These are phyloP conservation scores for Typhlichthys eigenmanni DNA, from an alignment of 2,797 vertebrate genomes.

Conservation along the genomic window DNA sequence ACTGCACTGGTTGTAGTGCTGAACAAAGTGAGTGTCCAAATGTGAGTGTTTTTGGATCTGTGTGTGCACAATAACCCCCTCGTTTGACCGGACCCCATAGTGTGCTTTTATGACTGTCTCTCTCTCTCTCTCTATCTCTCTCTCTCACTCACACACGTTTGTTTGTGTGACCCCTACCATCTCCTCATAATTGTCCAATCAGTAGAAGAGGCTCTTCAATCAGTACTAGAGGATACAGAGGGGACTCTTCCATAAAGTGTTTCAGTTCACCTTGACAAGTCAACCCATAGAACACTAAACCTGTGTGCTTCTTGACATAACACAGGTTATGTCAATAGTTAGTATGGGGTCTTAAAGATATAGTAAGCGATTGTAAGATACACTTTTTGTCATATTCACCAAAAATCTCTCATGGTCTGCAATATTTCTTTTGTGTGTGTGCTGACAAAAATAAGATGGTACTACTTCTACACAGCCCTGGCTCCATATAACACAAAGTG, in stretches of 20 bases:
- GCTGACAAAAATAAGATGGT: no score
- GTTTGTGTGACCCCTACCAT: neutral
- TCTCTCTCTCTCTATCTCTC: neutral
- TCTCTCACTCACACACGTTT: neutral
- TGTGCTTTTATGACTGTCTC: neutral
- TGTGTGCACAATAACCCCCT: neutral
- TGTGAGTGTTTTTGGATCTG: slow-evolving; percentile 8
- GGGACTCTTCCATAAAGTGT: slow-evolving; percentile 32
- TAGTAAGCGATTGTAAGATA: no score
- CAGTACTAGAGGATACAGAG: slow-evolving; percentile 33
- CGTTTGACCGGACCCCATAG: neutral
- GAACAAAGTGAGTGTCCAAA: slow-evolving; percentile 29
- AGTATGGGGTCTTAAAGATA: no score
- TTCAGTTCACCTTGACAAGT: slow-evolving; percentile 59
- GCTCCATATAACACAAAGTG: no score
- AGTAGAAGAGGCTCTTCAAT: slow-evolving; percentile 69
- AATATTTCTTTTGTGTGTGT: no score
- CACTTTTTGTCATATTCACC: no score
- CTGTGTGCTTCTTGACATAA: no score
- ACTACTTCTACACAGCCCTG: no score
- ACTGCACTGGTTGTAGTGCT: slow-evolving; percentile 21
- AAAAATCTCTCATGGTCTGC: no score
- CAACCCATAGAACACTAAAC: neutral
- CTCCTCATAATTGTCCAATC: slow-evolving; percentile 66
- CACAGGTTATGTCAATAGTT: neutral